Evolutionary conservation across 2,888 invertebrate species (phyloP).

Genomic region (Tetranychus piercei): DNA sequence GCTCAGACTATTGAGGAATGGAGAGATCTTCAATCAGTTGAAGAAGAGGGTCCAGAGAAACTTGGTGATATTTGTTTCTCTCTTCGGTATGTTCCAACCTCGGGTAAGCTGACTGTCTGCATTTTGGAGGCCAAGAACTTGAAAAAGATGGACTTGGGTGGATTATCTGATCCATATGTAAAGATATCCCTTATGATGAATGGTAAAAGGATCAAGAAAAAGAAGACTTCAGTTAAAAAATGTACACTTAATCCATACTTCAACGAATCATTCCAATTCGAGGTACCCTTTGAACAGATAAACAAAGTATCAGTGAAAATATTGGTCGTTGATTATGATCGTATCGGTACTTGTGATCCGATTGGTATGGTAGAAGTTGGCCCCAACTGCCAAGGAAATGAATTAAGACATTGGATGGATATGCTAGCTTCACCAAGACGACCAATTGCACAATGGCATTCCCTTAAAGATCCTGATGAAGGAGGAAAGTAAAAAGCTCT

Average conservation of each 20-base stretch:
- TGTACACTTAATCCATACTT: slow-evolving; percentile 99
- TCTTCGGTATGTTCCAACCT: slow-evolving; percentile 94
- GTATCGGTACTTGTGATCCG: slow-evolving; percentile 97
- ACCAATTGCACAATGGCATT: slow-evolving; percentile 99
- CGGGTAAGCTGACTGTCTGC: slow-evolving; percentile 95
- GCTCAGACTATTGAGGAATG: slow-evolving; percentile 98
- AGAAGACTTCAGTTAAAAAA: slow-evolving; percentile 99
- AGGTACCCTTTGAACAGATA: slow-evolving; percentile 99
- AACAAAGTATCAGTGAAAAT: slow-evolving; percentile 99
- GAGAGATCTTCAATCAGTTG: slow-evolving; percentile 93
- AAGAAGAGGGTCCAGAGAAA: slow-evolving; percentile 81
- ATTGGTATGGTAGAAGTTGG: slow-evolving; percentile 57
- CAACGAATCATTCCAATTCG: slow-evolving; percentile 99
- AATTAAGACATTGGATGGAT: slow-evolving; percentile 94
- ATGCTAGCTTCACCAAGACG: slow-evolving; percentile 97
- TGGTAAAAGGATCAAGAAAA: slow-evolving; percentile 91
- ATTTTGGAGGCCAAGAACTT: slow-evolving; percentile 97
- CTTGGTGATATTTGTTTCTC: slow-evolving; percentile 99
- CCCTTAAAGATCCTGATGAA: slow-evolving; percentile 55
- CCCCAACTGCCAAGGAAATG: slow-evolving; percentile 73
- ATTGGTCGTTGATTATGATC: slow-evolving; percentile 98
- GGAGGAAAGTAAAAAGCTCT: neutral
- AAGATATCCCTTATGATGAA: slow-evolving; percentile 39
- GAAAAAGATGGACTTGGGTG: slow-evolving; percentile 99
- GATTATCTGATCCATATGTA: slow-evolving; percentile 98